These are phyloP conservation scores for Harpegnathos saltator DNA, from an alignment of 1,140 invertebrate species.

Conservation along the genomic window DNA sequence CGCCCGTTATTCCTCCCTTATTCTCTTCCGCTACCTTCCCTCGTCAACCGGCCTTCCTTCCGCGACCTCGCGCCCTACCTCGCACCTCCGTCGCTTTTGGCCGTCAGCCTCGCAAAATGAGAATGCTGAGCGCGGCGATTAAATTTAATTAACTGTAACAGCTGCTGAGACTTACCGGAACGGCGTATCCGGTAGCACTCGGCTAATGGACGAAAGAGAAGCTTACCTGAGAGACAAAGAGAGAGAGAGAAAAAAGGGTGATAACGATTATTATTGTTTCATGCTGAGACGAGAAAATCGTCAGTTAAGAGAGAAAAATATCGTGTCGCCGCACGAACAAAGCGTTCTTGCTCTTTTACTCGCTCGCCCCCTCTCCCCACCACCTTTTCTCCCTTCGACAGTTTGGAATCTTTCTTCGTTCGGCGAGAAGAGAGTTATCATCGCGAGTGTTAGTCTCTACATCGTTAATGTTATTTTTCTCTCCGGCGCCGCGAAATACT, in stretches of 20 bases:
- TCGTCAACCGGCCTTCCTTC: too few species aligned
- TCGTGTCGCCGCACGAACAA: background rate
- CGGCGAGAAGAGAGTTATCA: too few species aligned
- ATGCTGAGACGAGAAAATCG: constrained; percentile 43
- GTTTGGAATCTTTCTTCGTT: background rate
- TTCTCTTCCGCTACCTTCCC: too few species aligned
- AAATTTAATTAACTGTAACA: constrained; percentile 68
- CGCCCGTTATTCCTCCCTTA: constrained; percentile 6
- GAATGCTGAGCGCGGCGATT: constrained; percentile 52
- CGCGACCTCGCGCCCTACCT: background rate
- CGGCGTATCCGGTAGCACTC: constrained; percentile 35
- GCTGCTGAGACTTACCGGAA: constrained; percentile 57
- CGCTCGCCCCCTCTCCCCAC: too few species aligned
- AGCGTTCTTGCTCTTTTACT: too few species aligned
- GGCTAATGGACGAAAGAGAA: constrained; percentile 38
- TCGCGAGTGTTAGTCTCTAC: too few species aligned
- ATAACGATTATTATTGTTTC: constrained; percentile 51
- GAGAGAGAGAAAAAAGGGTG: constrained; percentile 51
- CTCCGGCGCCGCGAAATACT: too few species aligned
- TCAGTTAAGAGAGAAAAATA: constrained; percentile 36
- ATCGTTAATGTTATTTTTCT: too few species aligned
- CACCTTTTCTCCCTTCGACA: background rate
- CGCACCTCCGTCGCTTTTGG: background rate
- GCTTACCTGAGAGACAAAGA: constrained; percentile 66
- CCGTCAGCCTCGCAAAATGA: constrained; percentile 37